Evolutionary conservation across 2,888 invertebrate genomes (phyloP).

Genomic region (Drosophila algonquin): DNA sequence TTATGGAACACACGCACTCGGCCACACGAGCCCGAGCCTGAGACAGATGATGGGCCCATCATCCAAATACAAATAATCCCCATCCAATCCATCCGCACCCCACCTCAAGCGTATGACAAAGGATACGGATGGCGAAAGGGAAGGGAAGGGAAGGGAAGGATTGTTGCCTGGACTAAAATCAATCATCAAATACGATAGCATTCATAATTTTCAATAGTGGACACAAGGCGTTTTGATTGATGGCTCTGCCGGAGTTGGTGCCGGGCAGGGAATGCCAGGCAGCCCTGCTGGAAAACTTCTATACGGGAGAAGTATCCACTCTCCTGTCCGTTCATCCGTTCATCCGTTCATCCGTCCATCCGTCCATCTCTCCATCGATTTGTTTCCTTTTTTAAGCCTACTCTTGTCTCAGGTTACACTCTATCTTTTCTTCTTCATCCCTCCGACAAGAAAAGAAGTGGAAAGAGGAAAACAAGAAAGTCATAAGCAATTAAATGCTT

Average conservation of each 20-base stretch:
- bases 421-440: conserved; percentile 1
- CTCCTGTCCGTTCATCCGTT: not conserved
- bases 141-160: conserved; percentile 5
- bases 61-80: conserved; percentile 30
- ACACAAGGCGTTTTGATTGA: conserved; percentile 69
- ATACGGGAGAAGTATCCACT: not conserved
- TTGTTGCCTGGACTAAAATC: conserved; percentile 59
- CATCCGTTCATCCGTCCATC: not conserved
- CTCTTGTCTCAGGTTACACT: conserved; percentile 52
- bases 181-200: conserved; percentile 76
- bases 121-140: conserved; percentile 26
- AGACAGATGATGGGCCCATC: conserved; percentile 46
- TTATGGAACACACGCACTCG: conserved; percentile 44
- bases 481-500: conserved; percentile 74
- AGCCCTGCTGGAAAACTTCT: conserved; percentile 3
- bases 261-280: conserved; percentile 30
- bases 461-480: conserved; percentile 35
- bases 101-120: conserved; percentile 31
- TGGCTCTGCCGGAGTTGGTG: conserved; percentile 41
- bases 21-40: conserved; percentile 23
- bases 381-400: conserved; percentile 58
- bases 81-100: conserved; percentile 2
- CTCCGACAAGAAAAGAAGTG: conserved; percentile 4
- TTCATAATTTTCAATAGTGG: conserved; percentile 78
- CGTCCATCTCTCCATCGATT: conserved; percentile 43